Percentiles rank a stretch among this genome's conserved stretches.
phyloP scores from a whole-genome alignment of 2,888 invertebrate species.

The Drosophila limbata region DNA sequence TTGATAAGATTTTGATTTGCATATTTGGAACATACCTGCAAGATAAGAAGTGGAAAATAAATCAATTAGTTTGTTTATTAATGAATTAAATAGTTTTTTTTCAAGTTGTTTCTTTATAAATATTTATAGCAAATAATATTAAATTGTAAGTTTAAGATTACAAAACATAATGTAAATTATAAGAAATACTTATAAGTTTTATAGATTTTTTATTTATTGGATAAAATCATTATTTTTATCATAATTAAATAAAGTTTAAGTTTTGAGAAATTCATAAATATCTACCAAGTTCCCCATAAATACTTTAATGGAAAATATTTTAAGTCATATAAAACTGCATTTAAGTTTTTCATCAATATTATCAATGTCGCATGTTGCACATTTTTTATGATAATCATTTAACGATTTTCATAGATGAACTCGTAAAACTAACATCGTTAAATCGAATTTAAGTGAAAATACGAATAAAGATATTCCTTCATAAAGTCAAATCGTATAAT shows the following conservation, averaged over 20 bases:
- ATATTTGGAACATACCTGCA: slow-evolving; percentile 55
- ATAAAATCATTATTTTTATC: background rate
- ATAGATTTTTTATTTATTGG: background rate
- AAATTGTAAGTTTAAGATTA: background rate
- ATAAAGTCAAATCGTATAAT: slow-evolving; percentile 13
- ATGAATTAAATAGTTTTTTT: slow-evolving; percentile 5
- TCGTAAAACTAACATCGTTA: slow-evolving; percentile 41
- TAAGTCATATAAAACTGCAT: slow-evolving; percentile 41
- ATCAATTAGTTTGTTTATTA: slow-evolving; percentile 37
- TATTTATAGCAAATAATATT: background rate
- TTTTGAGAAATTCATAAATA: background rate
- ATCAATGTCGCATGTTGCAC: slow-evolving; percentile 19
- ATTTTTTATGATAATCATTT: slow-evolving; percentile 4
- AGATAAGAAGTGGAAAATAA: slow-evolving; percentile 38
- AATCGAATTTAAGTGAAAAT: slow-evolving; percentile 13
- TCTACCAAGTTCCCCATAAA: slow-evolving; percentile 5
- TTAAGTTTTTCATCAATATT: slow-evolving; percentile 24
- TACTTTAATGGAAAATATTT: slow-evolving; percentile 25
- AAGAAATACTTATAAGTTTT: background rate
- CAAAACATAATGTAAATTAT: background rate
- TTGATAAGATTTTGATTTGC: slow-evolving; percentile 38
- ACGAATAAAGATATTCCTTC: background rate
- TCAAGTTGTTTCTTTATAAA: background rate
- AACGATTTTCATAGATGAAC: slow-evolving; percentile 17
- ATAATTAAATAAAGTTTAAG: background rate